Conservation (phyloP, 1,140 invertebrate genomes). For the Camponotus vicinus region DNA sequence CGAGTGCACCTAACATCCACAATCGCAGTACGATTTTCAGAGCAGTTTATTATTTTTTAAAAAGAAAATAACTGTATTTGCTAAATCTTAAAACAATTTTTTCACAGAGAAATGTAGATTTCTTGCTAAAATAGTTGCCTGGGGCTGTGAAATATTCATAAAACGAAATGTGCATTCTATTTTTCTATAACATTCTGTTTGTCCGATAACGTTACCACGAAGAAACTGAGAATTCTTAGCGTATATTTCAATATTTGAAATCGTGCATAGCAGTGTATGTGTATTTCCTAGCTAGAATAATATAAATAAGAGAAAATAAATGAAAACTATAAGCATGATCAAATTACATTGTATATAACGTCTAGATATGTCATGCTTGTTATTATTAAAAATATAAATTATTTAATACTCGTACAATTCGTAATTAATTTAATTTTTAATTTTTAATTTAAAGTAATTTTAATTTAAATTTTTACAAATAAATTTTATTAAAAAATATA, state of each 20-base stretch:
- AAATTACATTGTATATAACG: background rate
- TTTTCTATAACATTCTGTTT: background rate
- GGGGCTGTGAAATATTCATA: conserved; percentile 23
- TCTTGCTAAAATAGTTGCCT: conserved; percentile 14
- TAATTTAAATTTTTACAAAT: too few species aligned
- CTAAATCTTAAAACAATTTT: conserved; percentile 6
- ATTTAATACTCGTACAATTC: background rate
- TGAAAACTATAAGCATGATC: background rate
- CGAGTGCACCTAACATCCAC: background rate
- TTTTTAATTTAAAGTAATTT: too few species aligned
- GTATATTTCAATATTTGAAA: conserved; percentile 8
- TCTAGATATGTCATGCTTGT: background rate
- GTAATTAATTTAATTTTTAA: too few species aligned
- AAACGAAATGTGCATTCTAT: background rate
- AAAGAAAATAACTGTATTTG: conserved; percentile 19
- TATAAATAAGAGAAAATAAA: background rate
- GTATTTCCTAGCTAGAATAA: background rate
- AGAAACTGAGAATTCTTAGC: background rate
- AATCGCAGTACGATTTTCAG: conserved; percentile 30
- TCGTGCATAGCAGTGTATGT: background rate
- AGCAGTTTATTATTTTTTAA: conserved; percentile 23
- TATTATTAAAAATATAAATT: background rate
- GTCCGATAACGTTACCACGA: background rate
- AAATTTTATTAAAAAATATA: too few species aligned
- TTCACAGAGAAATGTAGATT: conserved; percentile 19